phyloP scores from a whole-genome alignment of 92 coral and sea anemone species.

The Palythoa heliodiscus region DNA sequence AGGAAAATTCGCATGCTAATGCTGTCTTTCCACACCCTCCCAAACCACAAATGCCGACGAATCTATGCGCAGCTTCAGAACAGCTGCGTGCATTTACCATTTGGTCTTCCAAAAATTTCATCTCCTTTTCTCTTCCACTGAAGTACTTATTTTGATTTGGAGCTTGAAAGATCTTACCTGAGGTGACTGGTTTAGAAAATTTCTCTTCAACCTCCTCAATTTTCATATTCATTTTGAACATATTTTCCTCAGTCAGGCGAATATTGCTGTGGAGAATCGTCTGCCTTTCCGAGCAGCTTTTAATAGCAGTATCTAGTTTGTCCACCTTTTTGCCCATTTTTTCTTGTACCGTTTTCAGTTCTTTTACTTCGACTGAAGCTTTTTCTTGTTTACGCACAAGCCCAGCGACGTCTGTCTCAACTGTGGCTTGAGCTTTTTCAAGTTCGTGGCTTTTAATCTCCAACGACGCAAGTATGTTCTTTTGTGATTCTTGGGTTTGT shows the following conservation, averaged over 20 bases:
- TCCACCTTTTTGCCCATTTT: background rate
- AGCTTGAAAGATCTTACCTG: no score
- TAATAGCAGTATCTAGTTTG: no score
- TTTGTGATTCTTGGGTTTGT: background rate
- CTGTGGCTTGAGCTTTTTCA: background rate
- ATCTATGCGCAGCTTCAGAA: background rate
- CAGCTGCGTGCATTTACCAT: background rate
- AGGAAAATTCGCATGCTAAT: slow-evolving; percentile 56
- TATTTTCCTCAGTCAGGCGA: no score
- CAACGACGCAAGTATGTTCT: background rate
- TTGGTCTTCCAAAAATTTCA: slow-evolving; percentile 15
- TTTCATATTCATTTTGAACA: background rate
- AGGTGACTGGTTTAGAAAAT: background rate
- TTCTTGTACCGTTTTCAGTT: background rate
- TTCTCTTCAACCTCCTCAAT: slow-evolving; percentile 11
- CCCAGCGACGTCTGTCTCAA: background rate
- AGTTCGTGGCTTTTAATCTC: background rate
- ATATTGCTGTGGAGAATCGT: no score
- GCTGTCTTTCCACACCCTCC: slow-evolving; percentile 69
- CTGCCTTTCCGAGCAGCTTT: no score
- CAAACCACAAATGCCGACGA: slow-evolving; percentile 53
- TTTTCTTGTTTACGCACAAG: background rate
- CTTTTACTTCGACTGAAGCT: no score
- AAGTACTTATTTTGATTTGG: slow-evolving; percentile 54
- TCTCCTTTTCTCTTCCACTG: slow-evolving; percentile 46